Percentiles rank a stretch among this genome's conserved stretches.
Conservation (phyloP, 2,113 vertebrate genomes). For the Percina caprodes region DNA sequence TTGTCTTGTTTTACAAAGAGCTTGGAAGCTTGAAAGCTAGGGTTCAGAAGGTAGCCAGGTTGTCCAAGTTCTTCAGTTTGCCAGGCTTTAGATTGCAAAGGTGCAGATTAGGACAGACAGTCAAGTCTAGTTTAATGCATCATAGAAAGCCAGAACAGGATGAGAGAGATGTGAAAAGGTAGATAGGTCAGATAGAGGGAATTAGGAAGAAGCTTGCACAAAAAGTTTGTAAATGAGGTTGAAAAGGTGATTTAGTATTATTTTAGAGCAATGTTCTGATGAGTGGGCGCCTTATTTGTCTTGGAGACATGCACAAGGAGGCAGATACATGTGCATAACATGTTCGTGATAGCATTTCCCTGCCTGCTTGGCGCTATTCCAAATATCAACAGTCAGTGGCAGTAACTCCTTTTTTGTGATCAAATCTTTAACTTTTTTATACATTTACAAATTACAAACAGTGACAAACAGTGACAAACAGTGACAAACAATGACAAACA, state of each 20-base stretch:
- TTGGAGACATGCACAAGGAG: not conserved
- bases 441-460: no score
- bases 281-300: not conserved
- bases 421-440: no score
- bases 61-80: slow-evolving; percentile 36
- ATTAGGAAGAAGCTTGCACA: not conserved
- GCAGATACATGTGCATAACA: not conserved
- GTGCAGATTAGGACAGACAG: slow-evolving; percentile 3
- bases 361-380: no score
- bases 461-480: no score
- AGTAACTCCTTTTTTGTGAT: no score
- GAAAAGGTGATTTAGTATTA: not conserved
- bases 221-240: not conserved
- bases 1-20: slow-evolving; percentile 15
- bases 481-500: no score
- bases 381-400: not conserved
- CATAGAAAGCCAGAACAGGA: not conserved
- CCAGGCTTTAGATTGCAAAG: slow-evolving; percentile 9
- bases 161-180: not conserved
- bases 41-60: slow-evolving; percentile 6
- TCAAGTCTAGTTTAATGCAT: slow-evolving; percentile 17
- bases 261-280: not conserved
- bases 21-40: not conserved
- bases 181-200: not conserved
- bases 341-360: not conserved